Percentiles rank a stretch among this genome's conserved stretches.
These are phyloP conservation scores for Aplochiton taeniatus DNA, from an alignment of 2,797 vertebrate genomes.

Conservation along the genomic window DNA sequence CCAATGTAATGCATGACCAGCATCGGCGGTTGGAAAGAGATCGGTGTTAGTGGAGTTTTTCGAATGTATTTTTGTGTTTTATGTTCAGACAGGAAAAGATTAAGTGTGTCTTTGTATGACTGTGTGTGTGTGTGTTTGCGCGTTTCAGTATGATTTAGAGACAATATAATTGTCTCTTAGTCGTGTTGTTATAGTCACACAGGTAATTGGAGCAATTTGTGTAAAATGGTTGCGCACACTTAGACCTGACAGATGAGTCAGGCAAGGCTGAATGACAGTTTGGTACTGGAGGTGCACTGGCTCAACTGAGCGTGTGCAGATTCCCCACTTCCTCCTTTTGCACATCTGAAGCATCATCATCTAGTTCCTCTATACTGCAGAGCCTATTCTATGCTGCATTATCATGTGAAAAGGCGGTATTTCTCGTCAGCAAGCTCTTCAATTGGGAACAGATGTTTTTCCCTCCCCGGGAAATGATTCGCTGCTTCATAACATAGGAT, in stretches of 20 bases:
- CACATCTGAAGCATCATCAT: conserved; percentile 46
- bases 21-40: not conserved
- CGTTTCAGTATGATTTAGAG: not conserved
- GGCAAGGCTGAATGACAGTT: conserved; percentile 24
- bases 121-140: not conserved
- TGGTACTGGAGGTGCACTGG: conserved; percentile 3
- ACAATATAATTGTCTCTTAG: conserved; percentile 25
- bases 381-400: conserved; percentile 63
- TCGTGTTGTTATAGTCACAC: conserved; percentile 36
- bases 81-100: too few species aligned
- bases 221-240: conserved; percentile 28
- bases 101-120: not conserved
- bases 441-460: conserved; percentile 75
- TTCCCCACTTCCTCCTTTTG: conserved; percentile 29
- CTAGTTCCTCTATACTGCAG: conserved; percentile 45
- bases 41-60: too few species aligned
- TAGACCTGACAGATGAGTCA: conserved; percentile 28
- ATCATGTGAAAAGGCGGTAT: conserved; percentile 65
- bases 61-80: not conserved
- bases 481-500: conserved; percentile 67
- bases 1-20: not conserved
- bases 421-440: conserved; percentile 60
- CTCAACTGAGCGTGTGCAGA: conserved; percentile 11
- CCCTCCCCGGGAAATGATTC: conserved; percentile 69
- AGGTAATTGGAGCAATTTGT: conserved; percentile 45